Conservation (phyloP, 2,113 vertebrate genomes). For the Ivindomyrus marchei region DNA sequence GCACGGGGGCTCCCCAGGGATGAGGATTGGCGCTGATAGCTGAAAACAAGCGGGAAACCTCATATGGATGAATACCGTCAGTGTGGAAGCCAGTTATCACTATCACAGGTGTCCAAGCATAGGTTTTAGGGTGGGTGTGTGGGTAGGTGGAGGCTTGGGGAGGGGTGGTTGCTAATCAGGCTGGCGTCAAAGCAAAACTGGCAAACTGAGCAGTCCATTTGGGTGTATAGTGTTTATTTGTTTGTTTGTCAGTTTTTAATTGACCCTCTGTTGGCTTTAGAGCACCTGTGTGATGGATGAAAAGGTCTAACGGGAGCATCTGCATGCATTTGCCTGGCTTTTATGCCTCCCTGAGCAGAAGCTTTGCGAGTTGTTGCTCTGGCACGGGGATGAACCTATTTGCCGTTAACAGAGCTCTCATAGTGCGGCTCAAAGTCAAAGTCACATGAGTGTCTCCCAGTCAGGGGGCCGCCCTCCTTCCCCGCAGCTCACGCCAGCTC, state of each 20-base stretch:
- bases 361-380: not conserved
- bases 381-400: not conserved
- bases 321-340: conserved; percentile 5
- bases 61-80: not conserved
- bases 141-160: not conserved
- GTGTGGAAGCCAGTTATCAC: not conserved
- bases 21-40: not conserved
- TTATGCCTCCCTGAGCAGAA: not conserved
- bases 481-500: not conserved
- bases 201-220: conserved; percentile 8
- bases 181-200: conserved; percentile 8
- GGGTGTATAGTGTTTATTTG: not conserved
- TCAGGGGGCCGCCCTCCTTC: not conserved
- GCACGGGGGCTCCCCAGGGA: not conserved
- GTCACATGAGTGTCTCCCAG: not conserved
- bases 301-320: not conserved
- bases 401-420: not conserved
- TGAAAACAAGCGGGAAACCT: not conserved
- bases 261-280: not conserved
- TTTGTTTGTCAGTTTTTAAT: not conserved
- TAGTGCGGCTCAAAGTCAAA: not conserved
- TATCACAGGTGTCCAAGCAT: not conserved
- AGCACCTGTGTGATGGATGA: not conserved
- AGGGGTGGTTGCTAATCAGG: not conserved
- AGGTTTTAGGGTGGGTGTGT: not conserved